Evolutionary conservation across 2,113 vertebrate species (phyloP).

Genomic region (Hassar affinis): DNA sequence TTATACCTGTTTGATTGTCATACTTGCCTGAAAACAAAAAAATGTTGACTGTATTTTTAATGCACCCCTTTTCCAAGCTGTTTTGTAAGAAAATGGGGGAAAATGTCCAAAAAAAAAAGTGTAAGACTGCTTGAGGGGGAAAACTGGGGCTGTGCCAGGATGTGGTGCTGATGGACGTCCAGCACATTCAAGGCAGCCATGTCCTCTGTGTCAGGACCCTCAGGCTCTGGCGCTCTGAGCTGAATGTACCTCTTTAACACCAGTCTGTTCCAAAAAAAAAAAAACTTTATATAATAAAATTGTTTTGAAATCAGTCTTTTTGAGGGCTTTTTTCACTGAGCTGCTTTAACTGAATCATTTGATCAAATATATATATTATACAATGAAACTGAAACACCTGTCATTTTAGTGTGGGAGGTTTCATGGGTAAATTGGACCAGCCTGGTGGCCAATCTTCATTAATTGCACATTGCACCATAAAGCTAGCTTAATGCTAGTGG

Average conservation of each 20-base stretch:
- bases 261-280: constrained; percentile 65
- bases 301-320: constrained; percentile 72
- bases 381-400: too few species aligned
- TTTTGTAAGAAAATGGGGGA: constrained; percentile 64
- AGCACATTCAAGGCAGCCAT: constrained; percentile 45
- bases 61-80: constrained; percentile 70
- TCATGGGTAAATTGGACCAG: too few species aligned
- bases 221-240: constrained; percentile 64
- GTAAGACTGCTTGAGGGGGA: constrained; percentile 59
- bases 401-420: too few species aligned
- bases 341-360: neutral
- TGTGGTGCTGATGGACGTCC: constrained; percentile 29
- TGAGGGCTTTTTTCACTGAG: constrained; percentile 43
- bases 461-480: too few species aligned
- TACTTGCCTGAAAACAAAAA: constrained; percentile 69
- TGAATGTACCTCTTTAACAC: constrained; percentile 78
- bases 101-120: constrained; percentile 50
- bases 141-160: constrained; percentile 36
- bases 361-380: neutral
- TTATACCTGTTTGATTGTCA: constrained; percentile 65
- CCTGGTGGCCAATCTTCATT: too few species aligned
- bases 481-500: neutral
- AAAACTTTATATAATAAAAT: constrained; percentile 73
- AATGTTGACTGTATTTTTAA: constrained; percentile 75
- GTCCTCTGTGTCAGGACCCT: constrained; percentile 36